A percentile compares a stretch with the other conserved stretches of the same genome.
Evolutionary conservation across 2,888 invertebrate genomes (phyloP).

Genomic region (Cyrtodaria siliqua): DNA sequence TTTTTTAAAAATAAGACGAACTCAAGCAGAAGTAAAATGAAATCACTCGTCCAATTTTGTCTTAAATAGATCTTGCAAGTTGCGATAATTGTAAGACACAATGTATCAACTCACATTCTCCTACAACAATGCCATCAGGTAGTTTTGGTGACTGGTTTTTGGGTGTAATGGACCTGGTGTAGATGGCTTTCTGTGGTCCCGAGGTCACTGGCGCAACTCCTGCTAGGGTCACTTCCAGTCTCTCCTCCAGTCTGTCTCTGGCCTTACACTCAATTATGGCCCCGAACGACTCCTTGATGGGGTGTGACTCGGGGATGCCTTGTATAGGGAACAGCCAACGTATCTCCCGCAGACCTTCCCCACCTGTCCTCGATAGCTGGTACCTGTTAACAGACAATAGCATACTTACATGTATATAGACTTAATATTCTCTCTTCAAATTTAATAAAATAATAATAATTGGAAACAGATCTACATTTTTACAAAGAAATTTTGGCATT

Average conservation of each 20-base stretch:
- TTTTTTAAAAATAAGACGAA: no score
- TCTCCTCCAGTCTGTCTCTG: slow-evolving; percentile 81
- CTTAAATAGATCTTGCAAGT: no score
- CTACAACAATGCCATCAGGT: slow-evolving; percentile 82
- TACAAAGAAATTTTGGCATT: no score
- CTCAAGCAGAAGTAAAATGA: no score
- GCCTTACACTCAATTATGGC: slow-evolving; percentile 82
- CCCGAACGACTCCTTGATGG: slow-evolving; percentile 74
- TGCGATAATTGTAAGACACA: no score
- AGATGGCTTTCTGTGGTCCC: slow-evolving; percentile 77
- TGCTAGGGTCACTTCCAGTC: slow-evolving; percentile 82
- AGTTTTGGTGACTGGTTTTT: slow-evolving; percentile 71
- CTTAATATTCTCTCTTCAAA: no score
- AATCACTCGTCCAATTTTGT: no score
- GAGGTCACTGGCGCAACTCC: slow-evolving; percentile 81
- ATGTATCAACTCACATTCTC: slow-evolving; percentile 79
- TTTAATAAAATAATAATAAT: no score
- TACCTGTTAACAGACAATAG: slow-evolving; percentile 52
- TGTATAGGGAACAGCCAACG: slow-evolving; percentile 84
- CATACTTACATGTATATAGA: no score
- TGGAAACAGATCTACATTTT: no score
- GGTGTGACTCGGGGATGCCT: slow-evolving; percentile 82
- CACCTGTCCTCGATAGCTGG: slow-evolving; percentile 65
- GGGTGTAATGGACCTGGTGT: slow-evolving; percentile 78
- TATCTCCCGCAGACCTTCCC: slow-evolving; percentile 76